Percentiles rank a stretch among this genome's conserved stretches.
Conservation (phyloP, 2,113 vertebrate genomes). For the Microtus pennsylvanicus region DNA sequence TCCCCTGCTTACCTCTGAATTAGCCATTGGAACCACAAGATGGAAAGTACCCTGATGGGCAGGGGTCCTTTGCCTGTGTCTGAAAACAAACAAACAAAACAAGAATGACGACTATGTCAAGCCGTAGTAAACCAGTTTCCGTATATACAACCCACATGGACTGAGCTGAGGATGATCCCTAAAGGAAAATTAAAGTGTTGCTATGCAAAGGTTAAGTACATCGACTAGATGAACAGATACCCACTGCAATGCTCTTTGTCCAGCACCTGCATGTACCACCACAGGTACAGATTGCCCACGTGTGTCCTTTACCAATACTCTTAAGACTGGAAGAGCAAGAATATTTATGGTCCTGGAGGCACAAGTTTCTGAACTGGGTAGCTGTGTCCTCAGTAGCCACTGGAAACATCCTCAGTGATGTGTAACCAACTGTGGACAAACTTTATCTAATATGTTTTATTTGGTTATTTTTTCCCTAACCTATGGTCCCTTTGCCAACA, state of each 20-base stretch:
- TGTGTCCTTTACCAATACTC: not conserved
- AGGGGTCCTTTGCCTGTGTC: not conserved
- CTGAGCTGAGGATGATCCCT: not conserved
- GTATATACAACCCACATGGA: not conserved
- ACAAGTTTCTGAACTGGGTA: not conserved
- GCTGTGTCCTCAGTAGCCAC: not conserved
- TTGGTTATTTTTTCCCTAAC: not conserved
- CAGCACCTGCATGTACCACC: not conserved
- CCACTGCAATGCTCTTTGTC: not conserved
- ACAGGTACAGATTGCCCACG: not conserved
- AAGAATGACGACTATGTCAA: not conserved
- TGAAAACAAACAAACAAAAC: not conserved
- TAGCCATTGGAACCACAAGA: not conserved
- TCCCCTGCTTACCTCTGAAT: not conserved
- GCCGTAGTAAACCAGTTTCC: not conserved
- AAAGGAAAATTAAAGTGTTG: not conserved
- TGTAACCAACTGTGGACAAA: slow-evolving; percentile 1
- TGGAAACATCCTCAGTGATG: not conserved
- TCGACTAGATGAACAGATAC: not conserved
- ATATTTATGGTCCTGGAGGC: not conserved
- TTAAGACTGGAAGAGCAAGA: not conserved
- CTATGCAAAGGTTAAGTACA: not conserved
- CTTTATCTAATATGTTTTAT: not conserved
- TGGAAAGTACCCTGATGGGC: not conserved
- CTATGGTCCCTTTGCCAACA: not conserved